Percentiles rank a stretch among this genome's conserved stretches.
These are phyloP conservation scores for Agelastica alni DNA, from an alignment of 2,888 invertebrate species.

Conservation along the genomic window DNA sequence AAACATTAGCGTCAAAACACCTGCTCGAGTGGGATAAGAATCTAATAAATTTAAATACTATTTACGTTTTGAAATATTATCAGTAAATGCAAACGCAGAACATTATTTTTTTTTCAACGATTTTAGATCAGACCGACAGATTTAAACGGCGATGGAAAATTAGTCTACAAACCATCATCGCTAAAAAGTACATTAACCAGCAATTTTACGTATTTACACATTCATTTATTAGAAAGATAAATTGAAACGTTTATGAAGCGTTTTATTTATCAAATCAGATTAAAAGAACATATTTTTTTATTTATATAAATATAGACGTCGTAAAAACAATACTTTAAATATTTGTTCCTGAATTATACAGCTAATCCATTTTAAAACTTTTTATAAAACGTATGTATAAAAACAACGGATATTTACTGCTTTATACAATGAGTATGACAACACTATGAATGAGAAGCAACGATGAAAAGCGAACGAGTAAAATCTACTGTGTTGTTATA, in stretches of 20 bases:
- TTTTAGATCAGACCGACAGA: neutral
- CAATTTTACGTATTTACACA: conserved; percentile 7
- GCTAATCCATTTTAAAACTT: too few relatives aligned
- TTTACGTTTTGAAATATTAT: conserved; percentile 11
- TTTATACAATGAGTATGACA: too few relatives aligned
- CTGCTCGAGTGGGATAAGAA: conserved; percentile 13
- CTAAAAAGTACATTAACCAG: neutral
- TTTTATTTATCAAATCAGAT: conserved; percentile 5
- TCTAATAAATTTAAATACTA: conserved; percentile 14
- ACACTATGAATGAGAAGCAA: too few relatives aligned
- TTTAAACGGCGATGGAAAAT: conserved; percentile 9
- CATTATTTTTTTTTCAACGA: conserved; percentile 13
- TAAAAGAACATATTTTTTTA: conserved; percentile 1
- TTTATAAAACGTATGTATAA: too few relatives aligned
- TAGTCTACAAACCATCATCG: neutral
- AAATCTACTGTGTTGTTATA: too few relatives aligned
- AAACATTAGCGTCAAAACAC: conserved; percentile 10
- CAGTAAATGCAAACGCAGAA: conserved; percentile 6
- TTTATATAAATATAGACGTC: neutral
- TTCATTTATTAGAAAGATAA: conserved; percentile 1
- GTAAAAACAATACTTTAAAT: neutral
- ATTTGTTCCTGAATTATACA: too few relatives aligned
- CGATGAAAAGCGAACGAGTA: too few relatives aligned
- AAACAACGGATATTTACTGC: too few relatives aligned
- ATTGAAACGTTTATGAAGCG: neutral